Evolutionary conservation across 1,140 invertebrate genomes (phyloP).

Genomic region (Sycophaga agraensis): DNA sequence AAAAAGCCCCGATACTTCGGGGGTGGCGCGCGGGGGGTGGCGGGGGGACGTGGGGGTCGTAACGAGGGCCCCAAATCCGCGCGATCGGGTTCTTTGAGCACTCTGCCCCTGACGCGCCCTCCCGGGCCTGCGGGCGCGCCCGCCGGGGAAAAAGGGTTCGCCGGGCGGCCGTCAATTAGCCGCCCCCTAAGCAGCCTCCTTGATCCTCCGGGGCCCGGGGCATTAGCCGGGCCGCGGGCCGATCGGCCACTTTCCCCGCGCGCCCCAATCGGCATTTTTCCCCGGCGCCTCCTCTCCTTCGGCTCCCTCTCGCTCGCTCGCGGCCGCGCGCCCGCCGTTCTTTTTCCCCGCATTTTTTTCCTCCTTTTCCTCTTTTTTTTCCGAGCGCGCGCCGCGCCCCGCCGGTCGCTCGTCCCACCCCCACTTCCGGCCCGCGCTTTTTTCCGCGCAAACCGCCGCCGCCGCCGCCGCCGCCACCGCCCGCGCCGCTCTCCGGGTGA

Average conservation of each 20-base stretch:
- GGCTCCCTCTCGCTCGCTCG: not conserved
- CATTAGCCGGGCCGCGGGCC: no score
- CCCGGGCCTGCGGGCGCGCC: no score
- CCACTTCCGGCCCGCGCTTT: conserved; percentile 29
- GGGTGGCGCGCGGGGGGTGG: no score
- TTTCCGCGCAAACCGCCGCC: conserved; percentile 33
- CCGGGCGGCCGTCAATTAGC: conserved; percentile 4
- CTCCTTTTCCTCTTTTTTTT: conserved; percentile 20
- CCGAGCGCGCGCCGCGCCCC: no score
- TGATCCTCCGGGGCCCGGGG: no score
- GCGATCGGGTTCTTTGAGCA: no score
- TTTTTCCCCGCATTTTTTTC: conserved; percentile 26
- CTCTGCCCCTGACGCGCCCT: no score
- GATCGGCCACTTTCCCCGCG: no score
- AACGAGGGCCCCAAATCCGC: no score
- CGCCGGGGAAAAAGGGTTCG: not conserved
- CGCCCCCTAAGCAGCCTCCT: conserved; percentile 28
- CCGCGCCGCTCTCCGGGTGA: conserved; percentile 46
- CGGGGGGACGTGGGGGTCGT: no score
- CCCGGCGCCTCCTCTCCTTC: not conserved
- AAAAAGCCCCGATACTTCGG: no score
- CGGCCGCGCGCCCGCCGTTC: conserved; percentile 11
- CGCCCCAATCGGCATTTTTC: no score
- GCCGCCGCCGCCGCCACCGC: conserved; percentile 32
- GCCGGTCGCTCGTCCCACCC: not conserved